Percentiles rank a stretch among this genome's conserved stretches.
Evolutionary conservation across 2,797 vertebrate genomes (phyloP).

Genomic region (Tragopan temminckii): DNA sequence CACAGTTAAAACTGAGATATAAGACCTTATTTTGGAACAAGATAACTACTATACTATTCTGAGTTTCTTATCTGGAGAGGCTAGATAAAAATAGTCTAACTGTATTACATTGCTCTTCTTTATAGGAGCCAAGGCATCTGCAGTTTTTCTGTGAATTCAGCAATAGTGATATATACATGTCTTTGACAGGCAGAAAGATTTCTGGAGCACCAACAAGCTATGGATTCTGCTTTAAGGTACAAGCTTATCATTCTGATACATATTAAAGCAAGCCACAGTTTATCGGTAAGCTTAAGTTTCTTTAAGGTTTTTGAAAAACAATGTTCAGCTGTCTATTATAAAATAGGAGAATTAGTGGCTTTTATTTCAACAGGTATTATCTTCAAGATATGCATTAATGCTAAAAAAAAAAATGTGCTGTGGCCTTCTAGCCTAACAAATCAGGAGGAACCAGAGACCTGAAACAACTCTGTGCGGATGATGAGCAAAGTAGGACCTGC

Average conservation of each 20-base stretch:
- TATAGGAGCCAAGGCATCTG: slow-evolving; percentile 95
- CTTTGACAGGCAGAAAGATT: slow-evolving; percentile 90
- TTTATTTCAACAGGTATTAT: slow-evolving; percentile 90
- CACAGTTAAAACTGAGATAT: background rate
- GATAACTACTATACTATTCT: background rate
- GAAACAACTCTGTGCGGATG: slow-evolving; percentile 96
- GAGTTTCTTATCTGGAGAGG: slow-evolving; percentile 17
- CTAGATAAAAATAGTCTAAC: slow-evolving; percentile 57
- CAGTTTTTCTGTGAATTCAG: slow-evolving; percentile 96
- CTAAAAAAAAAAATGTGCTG: slow-evolving; percentile 84
- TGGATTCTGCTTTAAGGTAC: slow-evolving; percentile 97
- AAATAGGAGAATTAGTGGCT: slow-evolving; percentile 88
- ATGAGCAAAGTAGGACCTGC: slow-evolving; percentile 93
- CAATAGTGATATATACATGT: slow-evolving; percentile 92
- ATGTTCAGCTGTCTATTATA: slow-evolving; percentile 77
- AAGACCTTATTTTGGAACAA: slow-evolving; percentile 35
- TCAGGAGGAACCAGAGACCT: slow-evolving; percentile 91
- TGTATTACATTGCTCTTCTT: slow-evolving; percentile 59
- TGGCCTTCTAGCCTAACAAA: slow-evolving; percentile 92
- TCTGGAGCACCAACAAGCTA: slow-evolving; percentile 92
- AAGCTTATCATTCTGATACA: slow-evolving; percentile 79
- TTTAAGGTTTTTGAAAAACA: slow-evolving; percentile 69
- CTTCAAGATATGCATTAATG: slow-evolving; percentile 87
- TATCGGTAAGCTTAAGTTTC: slow-evolving; percentile 80
- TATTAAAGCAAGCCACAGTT: slow-evolving; percentile 77